Evolutionary conservation across 1,140 invertebrate genomes (phyloP).

Genomic region (Steinernema khuongi): DNA sequence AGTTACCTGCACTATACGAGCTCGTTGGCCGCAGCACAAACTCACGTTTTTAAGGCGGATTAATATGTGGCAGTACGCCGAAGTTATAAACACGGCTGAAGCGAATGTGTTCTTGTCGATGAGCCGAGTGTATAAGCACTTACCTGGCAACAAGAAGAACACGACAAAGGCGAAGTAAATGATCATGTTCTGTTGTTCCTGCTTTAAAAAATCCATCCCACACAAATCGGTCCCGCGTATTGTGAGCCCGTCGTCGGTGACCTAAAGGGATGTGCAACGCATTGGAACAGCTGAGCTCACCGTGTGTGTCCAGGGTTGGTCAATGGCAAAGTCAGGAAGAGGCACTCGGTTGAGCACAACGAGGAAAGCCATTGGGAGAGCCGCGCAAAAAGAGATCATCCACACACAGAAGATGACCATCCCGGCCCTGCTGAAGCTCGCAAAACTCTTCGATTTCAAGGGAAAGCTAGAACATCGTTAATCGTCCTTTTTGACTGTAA

Average conservation of each 20-base stretch:
- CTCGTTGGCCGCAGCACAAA: slow-evolving; percentile 26
- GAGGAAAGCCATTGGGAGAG: slow-evolving; percentile 48
- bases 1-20: slow-evolving; percentile 11
- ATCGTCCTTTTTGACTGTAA: not conserved
- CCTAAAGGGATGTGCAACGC: slow-evolving; percentile 8
- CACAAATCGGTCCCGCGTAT: slow-evolving; percentile 47
- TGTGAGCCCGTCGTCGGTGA: slow-evolving; percentile 36
- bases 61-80: slow-evolving; percentile 53
- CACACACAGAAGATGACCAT: slow-evolving; percentile 50
- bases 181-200: slow-evolving; percentile 23
- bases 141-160: slow-evolving; percentile 36
- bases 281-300: not conserved
- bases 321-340: slow-evolving; percentile 39
- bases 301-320: slow-evolving; percentile 33
- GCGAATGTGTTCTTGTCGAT: not conserved
- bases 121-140: not conserved
- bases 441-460: slow-evolving; percentile 52
- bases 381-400: slow-evolving; percentile 49
- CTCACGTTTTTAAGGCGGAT: slow-evolving; percentile 30
- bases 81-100: slow-evolving; percentile 51
- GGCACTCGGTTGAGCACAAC: slow-evolving; percentile 52
- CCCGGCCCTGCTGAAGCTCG: slow-evolving; percentile 47
- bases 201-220: slow-evolving; percentile 39
- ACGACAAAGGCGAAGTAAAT: slow-evolving; percentile 36
- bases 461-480: slow-evolving; percentile 48